Base-by-base conservation (phyloP, 1,140 invertebrate species). In the Drosophila lacertosa region DNA sequence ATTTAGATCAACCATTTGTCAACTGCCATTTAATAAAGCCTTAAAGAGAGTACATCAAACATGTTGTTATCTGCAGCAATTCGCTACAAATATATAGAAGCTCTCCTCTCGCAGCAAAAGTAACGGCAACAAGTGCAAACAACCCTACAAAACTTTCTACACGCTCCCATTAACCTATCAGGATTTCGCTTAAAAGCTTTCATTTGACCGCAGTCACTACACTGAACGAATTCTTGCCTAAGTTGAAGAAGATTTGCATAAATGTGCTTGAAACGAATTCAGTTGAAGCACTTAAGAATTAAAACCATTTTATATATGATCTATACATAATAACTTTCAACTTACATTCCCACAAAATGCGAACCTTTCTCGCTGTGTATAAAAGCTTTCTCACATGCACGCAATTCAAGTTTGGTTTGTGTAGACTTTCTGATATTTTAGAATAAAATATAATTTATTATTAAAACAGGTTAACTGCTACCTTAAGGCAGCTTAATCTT, bases 101-200 rank as follows among this genome's bases (percentile, higher is more conserved):
- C 45, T 48, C 20, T 18, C 10, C 58, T 37, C 10, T 6, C n/a
- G 16, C 29, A 53, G 35, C 2, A 53, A 32, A 55, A 72, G 47
- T 65, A 69, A 69, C 59, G 77, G 77, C 82, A 88, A 88, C 82
- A 88, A 88, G 82, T 88, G 86, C 33, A 75, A 65, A 40, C 63
- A 48, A 60, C 45, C 62, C 62, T 16, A 33, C 6, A 35, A 15
- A 32, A 74, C 11, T 40, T 24, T 55, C 60, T 74, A 68, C 65
- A 48, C 60, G 45, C 51, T 42, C 24, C 45, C 55, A 73, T 76
- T 69, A 65, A 72, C 63, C 64, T 75, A 45, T 60, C 63, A 72
- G 69, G 18, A 75, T 18, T 47, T 47, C 37, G 33, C 51, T 22
- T 2, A 18, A 47, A 48, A 84, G 81, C 81, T 84, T 66, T 74